Evolutionary conservation across 2,113 vertebrate species (phyloP), one percentile per base, ranked within the genome.

Genomic region (Ranitomeya imitator): DNA sequence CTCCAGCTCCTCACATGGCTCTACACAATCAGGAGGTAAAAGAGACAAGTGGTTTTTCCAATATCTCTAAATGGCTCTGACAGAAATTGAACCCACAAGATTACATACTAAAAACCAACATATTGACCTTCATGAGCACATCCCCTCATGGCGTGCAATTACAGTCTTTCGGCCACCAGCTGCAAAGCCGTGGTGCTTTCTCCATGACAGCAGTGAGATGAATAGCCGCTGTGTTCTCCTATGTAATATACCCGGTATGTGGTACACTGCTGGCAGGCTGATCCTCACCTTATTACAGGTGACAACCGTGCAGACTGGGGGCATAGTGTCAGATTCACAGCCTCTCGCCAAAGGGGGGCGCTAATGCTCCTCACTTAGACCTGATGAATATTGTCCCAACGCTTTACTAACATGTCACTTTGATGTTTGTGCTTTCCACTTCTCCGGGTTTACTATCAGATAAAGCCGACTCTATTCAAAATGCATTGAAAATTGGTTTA

Each of bases 311-410:
- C n/a, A 84, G 13, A 54, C 54, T 10, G 81, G 87, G 81, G 87
- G 81, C 26, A 5, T 59, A 55, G 67, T 57, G 21, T 16, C 73
- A 52, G 13, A 14, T 21, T 31, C 21, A 0, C 13, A 67, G 2
- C 26, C 73, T 79, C 82, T 85, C 51, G 59, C 82, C 87, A 89
- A 82, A 26, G 83, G 87, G 87, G 57, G 87, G 87, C 80, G 45
- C 67, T 55, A 59, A 69, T 67, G 60, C n/a, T 77, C 82, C 79
- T 85, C n/a, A 69, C 1, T 37, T 57, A 16, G n/a, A 18, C 6
- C 9, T 6, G 45, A 16, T 78, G 60, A 15, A 76, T 76, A 88
- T 63, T 52, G n/a, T 21, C 55, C 69, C 82, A 79, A 79, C 31
- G 21, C 87, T 69, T 21, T 69, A 79, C 61, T 45, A 55, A 77